These are phyloP conservation scores for Agelastica alni DNA, from an alignment of 2,888 invertebrate species.

Conservation along the genomic window DNA sequence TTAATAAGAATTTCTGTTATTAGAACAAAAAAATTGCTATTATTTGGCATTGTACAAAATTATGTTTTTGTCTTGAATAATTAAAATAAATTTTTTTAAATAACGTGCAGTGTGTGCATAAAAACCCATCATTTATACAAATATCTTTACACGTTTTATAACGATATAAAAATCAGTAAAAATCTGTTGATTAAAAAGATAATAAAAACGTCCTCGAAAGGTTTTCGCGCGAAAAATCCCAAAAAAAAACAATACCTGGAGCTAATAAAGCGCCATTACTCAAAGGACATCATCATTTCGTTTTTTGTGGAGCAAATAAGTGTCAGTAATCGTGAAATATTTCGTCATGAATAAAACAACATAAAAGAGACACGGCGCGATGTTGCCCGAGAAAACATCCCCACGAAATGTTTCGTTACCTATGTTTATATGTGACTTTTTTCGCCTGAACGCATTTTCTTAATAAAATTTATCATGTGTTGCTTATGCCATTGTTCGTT, in stretches of 20 bases:
- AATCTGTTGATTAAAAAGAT: no score
- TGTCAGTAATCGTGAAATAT: slow-evolving; percentile 43
- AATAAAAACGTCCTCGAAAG: no score
- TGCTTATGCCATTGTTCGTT: slow-evolving; percentile 47
- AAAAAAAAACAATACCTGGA: background rate
- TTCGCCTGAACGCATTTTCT: slow-evolving; percentile 47
- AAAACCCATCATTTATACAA: no score
- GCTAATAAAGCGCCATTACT: slow-evolving; percentile 2
- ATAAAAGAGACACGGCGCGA: slow-evolving; percentile 41
- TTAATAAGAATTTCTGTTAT: no score
- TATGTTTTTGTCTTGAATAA: no score
- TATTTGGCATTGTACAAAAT: no score
- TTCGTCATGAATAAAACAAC: slow-evolving; percentile 43
- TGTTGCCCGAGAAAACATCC: slow-evolving; percentile 48
- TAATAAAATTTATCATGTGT: slow-evolving; percentile 56
- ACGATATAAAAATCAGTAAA: no score
- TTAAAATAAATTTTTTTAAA: no score
- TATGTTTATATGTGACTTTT: slow-evolving; percentile 51
- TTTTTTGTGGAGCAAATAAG: slow-evolving; percentile 39
- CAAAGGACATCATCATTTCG: slow-evolving; percentile 8
- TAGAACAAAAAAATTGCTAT: no score
- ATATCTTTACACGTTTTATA: no score
- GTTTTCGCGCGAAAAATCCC: slow-evolving; percentile 1
- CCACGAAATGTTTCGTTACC: slow-evolving; percentile 45
- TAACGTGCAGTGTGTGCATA: no score